Evolutionary conservation across 2,113 vertebrate genomes (phyloP).

Genomic region (Apodemus speciosus): DNA sequence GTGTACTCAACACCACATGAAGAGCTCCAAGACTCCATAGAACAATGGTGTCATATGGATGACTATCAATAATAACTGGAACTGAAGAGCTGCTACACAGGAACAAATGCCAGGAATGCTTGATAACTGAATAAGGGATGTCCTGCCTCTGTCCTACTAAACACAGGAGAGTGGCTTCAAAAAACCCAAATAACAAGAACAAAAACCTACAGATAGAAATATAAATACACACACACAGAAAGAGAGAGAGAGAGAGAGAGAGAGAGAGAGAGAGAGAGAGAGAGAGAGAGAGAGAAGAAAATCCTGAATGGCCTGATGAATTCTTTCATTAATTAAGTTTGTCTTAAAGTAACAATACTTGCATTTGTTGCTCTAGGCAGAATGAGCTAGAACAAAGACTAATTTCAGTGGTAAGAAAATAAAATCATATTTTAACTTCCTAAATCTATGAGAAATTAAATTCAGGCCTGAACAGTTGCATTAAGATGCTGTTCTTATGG

Average conservation of each 20-base stretch:
- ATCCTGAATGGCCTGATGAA: neutral
- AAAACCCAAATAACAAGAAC: neutral
- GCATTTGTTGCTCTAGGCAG: neutral
- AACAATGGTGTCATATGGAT: neutral
- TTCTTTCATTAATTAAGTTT: slow-evolving; percentile 11
- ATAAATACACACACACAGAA: too few species aligned
- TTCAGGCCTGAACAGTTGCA: neutral
- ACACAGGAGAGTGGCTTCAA: neutral
- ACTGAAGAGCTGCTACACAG: neutral
- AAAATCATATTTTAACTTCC: slow-evolving; percentile 31
- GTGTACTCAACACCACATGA: neutral
- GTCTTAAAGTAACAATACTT: neutral
- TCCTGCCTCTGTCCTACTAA: neutral
- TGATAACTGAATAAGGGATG: neutral
- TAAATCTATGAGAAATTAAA: slow-evolving; percentile 25
- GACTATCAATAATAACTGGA: neutral
- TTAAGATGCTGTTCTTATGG: neutral
- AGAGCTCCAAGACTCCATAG: neutral
- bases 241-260: neutral
- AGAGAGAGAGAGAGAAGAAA: neutral
- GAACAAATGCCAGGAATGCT: neutral
- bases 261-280: neutral
- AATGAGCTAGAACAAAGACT: neutral
- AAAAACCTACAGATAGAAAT: too few species aligned
- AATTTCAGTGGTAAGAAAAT: slow-evolving; percentile 42